Base-by-base conservation (phyloP, 1,140 invertebrate genomes). In the Chironomus striatipennis region DNA sequence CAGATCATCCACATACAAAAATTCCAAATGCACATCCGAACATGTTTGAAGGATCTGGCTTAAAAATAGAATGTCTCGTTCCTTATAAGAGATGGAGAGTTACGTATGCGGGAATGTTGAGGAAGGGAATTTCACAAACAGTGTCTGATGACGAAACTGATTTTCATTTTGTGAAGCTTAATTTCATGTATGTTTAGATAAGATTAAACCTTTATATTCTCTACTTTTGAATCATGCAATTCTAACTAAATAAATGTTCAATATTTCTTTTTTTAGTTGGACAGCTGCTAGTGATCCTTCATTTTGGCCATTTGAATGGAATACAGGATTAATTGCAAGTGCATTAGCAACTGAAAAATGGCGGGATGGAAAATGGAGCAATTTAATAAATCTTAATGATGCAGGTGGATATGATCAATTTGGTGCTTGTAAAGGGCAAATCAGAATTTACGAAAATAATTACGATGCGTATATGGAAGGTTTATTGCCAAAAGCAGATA, bases 301-400 rank as follows among this genome's bases (percentile, higher is more conserved):
- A 20, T 70, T 70, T 20, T 70, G 65, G 65, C 65, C 65, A 18
- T 70, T 8, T 70, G 65, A 70, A 20, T 70, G 65, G 65, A 70
- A 17, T 20, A 18, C 65, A 9, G 18, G 10, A 20, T 12, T 70
- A 12, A 70, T 70, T 15, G 65, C 65, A 70, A 70, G 15, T 8
- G 17, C 65, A 20, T 70, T 70, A 20, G 65, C 65, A 20, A 70
- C 65, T 10, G 65, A 70, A 70, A 6, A 18, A 70, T 70, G 65
- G 65, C 17, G 65, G 0, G 65, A 70, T 20, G 65, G 65, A 9
- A 70, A 70, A 70, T 70, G 65, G 65, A 70, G 6, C 0, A 70
- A 18, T 9, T 21, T 70, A 8, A 18, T 20, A 18, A 70, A 18
- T 21, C 9, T 20, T 18, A 70, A 21, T 18, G 65, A 70, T 9